These are phyloP conservation scores for Rhadinocentrus ornatus DNA, from an alignment of 2,797 vertebrate species.

Conservation along the genomic window DNA sequence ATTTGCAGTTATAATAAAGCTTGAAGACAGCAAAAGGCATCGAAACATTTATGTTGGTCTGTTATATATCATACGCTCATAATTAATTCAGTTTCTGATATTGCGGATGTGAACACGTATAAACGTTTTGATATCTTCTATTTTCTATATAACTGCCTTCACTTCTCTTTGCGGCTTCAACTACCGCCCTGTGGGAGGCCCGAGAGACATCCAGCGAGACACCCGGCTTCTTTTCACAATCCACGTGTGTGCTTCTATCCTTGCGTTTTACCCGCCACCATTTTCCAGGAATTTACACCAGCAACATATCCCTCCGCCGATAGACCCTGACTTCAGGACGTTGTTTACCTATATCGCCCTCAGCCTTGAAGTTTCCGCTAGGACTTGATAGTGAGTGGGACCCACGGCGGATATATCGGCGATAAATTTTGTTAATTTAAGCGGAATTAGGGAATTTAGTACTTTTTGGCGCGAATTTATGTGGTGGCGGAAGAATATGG, in stretches of 20 bases:
- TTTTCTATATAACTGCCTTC: no score
- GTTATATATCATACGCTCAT: no score
- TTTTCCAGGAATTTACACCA: constrained; percentile 79
- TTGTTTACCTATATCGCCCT: accelerated
- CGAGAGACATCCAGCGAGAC: constrained; percentile 47
- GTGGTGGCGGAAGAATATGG: constrained; percentile 57
- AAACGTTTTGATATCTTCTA: background rate
- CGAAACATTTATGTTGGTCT: no score
- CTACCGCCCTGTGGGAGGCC: background rate
- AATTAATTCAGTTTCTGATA: background rate
- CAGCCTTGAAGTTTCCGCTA: background rate
- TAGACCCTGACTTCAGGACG: constrained; percentile 17
- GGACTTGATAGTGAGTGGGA: background rate
- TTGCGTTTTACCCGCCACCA: constrained; percentile 71
- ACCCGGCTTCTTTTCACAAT: constrained; percentile 69
- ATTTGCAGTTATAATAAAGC: constrained; percentile 8
- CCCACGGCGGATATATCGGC: accelerated
- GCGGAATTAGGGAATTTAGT: accelerated
- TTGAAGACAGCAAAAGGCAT: background rate
- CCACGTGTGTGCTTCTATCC: constrained; percentile 79
- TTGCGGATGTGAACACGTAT: background rate
- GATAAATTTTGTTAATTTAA: accelerated
- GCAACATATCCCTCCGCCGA: constrained; percentile 67
- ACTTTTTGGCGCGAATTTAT: constrained; percentile 83
- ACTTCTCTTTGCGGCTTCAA: background rate